Base-by-base conservation (phyloP, 2,113 vertebrate species). In the Camarhynchus parvulus region DNA sequence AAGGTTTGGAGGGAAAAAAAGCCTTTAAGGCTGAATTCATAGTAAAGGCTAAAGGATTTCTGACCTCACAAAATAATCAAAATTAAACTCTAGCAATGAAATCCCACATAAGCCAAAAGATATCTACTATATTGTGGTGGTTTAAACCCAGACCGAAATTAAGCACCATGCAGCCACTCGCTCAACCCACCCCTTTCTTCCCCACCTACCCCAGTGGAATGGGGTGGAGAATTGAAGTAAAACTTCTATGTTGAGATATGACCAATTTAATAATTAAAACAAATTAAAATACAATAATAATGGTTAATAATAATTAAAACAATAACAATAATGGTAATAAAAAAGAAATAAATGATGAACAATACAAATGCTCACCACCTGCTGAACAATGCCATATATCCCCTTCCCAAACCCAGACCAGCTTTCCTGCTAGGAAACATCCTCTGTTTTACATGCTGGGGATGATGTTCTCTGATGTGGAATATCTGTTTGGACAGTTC, bases 141-240 rank as follows among this genome's bases (percentile, higher is more conserved):
- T 42, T 76, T 31, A 50, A 35, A 11, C 21, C 31, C 44, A 50
- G 52, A 31, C 5, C 14, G 31, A 86, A 86, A 50, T 59, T 6
- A 59, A 39, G 18, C 41, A 64, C 23, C 6, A 27, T 14, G 9
- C 44, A 67, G 13, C 31, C 25, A 50, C 44, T 30, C 0, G 0
- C 10, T 85, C 25, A 35, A 35, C 5, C 3, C 16, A 21, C 4
- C 9, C 25, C 5, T 56, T 66, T n/a, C n/a, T 50, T 76, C 16
- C 44, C 11, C 55, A 49, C 20, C 7, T 31, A 58, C 21, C 10
- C 25, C 37, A 67, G 21, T 18, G 31, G 31, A 76, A 67, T 21
- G 21, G 25, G 21, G 16, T 25, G 25, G 13, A 58, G 21, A 76
- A 42, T 35, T 0, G 0, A 75, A 76, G 16, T 67, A 7, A 42